These are phyloP conservation scores for Phaonia tiefii DNA, from an alignment of 2,888 invertebrate species.

Conservation along the genomic window DNA sequence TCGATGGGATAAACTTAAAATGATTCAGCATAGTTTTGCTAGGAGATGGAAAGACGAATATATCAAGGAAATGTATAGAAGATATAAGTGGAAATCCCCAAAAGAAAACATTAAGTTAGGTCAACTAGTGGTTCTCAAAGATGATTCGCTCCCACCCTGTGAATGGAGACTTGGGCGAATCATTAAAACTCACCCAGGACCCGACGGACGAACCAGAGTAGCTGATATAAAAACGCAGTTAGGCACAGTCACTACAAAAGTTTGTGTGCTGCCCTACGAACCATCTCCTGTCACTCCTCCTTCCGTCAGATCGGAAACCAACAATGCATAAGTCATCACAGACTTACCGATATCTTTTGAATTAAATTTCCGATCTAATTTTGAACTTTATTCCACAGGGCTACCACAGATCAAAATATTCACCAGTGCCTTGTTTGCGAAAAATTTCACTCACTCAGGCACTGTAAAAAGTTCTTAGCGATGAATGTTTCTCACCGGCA, in stretches of 20 bases:
- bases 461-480: no score
- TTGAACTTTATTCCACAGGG: no score
- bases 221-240: constrained; percentile 6
- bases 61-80: constrained; percentile 50
- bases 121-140: background rate
- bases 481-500: no score
- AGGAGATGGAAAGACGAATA: constrained; percentile 43
- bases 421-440: no score
- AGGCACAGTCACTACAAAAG: background rate
- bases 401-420: no score
- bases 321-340: no score
- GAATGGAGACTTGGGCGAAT: constrained; percentile 54
- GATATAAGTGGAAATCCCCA: constrained; percentile 56
- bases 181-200: constrained; percentile 29
- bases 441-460: no score
- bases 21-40: constrained; percentile 21
- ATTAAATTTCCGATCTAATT: no score
- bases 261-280: no score
- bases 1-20: constrained; percentile 23
- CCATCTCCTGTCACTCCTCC: no score
- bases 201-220: constrained; percentile 17
- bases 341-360: no score
- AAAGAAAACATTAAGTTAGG: constrained; percentile 38
- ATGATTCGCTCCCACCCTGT: background rate
- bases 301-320: no score